Conservation (phyloP, 2,888 invertebrate genomes). For the Phaedon cochleariae region DNA sequence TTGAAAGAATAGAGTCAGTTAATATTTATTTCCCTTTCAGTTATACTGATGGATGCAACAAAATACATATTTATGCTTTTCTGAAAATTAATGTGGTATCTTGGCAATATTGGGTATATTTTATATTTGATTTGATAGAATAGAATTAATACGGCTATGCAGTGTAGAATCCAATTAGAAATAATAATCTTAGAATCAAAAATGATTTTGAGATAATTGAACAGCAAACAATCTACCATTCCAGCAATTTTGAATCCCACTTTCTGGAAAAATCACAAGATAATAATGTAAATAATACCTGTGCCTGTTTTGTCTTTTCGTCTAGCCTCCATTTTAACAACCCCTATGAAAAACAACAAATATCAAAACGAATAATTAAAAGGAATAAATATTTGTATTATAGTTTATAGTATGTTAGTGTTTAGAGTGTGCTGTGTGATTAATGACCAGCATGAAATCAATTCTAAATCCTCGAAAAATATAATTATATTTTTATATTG, state of each 20-base stretch:
- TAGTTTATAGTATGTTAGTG: not conserved
- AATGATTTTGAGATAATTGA: not conserved
- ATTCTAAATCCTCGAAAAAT: not conserved
- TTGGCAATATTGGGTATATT: too few relatives aligned
- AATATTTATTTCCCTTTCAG: too few relatives aligned
- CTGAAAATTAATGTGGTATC: too few relatives aligned
- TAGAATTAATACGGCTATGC: too few relatives aligned
- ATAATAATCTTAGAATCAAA: too few relatives aligned
- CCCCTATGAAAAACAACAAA: conserved; percentile 40
- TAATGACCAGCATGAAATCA: not conserved
- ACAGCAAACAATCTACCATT: not conserved
- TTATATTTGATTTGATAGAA: too few relatives aligned
- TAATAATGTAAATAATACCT: too few relatives aligned
- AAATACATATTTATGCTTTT: too few relatives aligned
- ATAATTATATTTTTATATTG: not conserved
- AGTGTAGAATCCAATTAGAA: too few relatives aligned
- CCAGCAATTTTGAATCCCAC: conserved; percentile 3
- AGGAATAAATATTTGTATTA: conserved; percentile 12
- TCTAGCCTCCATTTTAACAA: conserved; percentile 27
- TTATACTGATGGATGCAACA: too few relatives aligned
- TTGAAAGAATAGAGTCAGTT: too few relatives aligned
- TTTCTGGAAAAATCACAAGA: too few relatives aligned
- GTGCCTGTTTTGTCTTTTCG: conserved; percentile 23
- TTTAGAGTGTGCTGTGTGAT: not conserved
- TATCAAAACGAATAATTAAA: not conserved